Evolutionary conservation across 2,888 invertebrate genomes (phyloP).

Genomic region (Polyommatus icarus): DNA sequence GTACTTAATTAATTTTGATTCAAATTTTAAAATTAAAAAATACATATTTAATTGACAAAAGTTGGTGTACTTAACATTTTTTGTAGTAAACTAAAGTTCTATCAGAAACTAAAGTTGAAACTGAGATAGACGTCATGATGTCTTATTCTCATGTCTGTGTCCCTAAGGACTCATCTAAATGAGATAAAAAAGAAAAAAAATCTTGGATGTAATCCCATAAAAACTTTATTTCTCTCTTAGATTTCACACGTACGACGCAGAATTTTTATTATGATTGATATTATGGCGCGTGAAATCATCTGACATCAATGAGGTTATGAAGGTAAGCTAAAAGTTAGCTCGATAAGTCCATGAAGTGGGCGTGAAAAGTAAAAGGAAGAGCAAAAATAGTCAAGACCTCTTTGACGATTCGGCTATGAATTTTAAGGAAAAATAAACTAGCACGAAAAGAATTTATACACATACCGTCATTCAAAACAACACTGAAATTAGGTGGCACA

Average conservation of each 20-base stretch:
- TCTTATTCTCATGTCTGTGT: too few species aligned
- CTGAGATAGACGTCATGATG: too few species aligned
- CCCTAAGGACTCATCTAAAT: too few species aligned
- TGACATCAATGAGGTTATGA: not conserved
- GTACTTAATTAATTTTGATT: too few species aligned
- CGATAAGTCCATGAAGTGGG: not conserved
- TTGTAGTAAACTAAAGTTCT: too few species aligned
- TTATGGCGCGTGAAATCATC: constrained; percentile 1
- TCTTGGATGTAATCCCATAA: not conserved
- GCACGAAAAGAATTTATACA: not conserved
- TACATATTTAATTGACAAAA: too few species aligned
- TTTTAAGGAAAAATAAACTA: not conserved
- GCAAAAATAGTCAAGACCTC: not conserved
- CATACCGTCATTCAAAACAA: too few species aligned
- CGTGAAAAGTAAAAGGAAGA: not conserved
- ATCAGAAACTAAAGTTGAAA: too few species aligned
- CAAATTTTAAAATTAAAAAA: too few species aligned
- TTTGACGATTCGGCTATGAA: not conserved
- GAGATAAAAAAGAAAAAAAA: not conserved
- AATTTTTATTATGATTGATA: constrained; percentile 20
- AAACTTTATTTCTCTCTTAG: not conserved
- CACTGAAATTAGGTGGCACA: too few species aligned
- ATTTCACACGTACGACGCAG: not conserved
- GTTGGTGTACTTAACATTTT: too few species aligned
- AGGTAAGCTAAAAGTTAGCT: not conserved